Evolutionary conservation across 23 tunicate genomes (phyloP), one percentile per base, ranked within the genome.

Genomic region (Diplosoma virens): DNA sequence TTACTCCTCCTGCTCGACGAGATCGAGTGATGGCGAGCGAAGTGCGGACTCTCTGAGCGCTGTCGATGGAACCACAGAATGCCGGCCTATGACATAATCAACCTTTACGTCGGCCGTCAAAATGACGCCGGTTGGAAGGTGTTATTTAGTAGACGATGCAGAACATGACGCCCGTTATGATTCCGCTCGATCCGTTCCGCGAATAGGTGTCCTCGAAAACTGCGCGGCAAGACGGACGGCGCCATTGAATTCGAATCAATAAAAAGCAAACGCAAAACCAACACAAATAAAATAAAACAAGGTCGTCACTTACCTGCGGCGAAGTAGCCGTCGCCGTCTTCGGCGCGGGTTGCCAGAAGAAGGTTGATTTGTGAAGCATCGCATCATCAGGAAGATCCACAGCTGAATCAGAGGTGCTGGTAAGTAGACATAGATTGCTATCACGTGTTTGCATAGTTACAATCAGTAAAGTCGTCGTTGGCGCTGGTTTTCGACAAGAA

Each of bases 31-130:
- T 47, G 77, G 20, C 74, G 79, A 22, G 86, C 86, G 58, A 90
- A 73, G 75, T 80, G 87, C 0, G 90, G 97, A 34, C 90, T 84
- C 52, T 90, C 90, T 9, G 87, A 84, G 29, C 97, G 64, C 65
- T 90, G 97, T 37, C 85, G 90, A 14, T 90, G 97, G 33, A 83
- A 90, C 97, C 97, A 90, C 37, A 90, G 35, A 53, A 90, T 67
- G 4, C 97, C 97, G 41, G 97, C 97, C 77, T 84, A 33, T n/a
- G n/a, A 6, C 5, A 27, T 7, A 16, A 9, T 25, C 45, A 29
- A 66, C 17, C 73, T 9, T 9, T 9, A 66, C 26, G 52, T 32
- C 52, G 16, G 52, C 14, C 11, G 52, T 11, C 52, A 45, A n/a
- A n/a, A n/a, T n/a, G n/a, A n/a, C n/a, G n/a, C n/a, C n/a, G n/a